These are phyloP conservation scores for Cygnus olor DNA, from an alignment of 2,797 vertebrate genomes.

Conservation along the genomic window DNA sequence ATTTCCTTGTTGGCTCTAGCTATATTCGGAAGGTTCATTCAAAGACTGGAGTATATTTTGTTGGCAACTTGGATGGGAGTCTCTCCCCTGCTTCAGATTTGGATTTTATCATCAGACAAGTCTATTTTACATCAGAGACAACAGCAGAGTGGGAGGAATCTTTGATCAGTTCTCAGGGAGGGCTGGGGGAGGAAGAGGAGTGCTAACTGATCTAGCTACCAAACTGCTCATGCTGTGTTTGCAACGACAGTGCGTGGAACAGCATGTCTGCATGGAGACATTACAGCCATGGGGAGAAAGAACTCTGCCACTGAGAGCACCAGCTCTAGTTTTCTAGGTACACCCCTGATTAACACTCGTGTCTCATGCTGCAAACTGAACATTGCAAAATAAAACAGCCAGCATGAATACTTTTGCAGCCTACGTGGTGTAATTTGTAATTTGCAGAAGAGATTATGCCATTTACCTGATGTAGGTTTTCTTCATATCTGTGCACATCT, in stretches of 20 bases:
- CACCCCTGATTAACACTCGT: constrained; percentile 41
- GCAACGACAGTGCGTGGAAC: constrained; percentile 34
- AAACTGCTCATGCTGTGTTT: not conserved
- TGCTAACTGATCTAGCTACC: not conserved
- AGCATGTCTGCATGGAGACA: constrained; percentile 15
- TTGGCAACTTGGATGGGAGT: not conserved
- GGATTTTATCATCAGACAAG: not conserved
- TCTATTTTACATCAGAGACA: not conserved
- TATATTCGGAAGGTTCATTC: not conserved
- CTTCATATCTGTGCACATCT: not conserved
- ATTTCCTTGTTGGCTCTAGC: not conserved
- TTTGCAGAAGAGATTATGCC: constrained; percentile 7
- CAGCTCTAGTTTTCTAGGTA: constrained; percentile 64
- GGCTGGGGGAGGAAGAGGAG: not conserved
- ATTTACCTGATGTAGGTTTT: constrained; percentile 2
- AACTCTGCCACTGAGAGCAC: constrained; percentile 3
- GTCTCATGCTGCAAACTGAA: constrained; percentile 53
- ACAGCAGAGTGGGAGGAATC: not conserved
- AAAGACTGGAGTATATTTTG: not conserved
- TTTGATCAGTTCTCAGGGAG: not conserved
- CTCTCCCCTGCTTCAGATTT: not conserved
- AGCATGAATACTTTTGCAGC: constrained; percentile 22
- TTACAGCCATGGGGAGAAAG: constrained; percentile 8
- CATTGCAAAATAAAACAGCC: constrained; percentile 38
- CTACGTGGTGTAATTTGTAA: constrained; percentile 44